Conservation (phyloP, 2,888 invertebrate species). For the Chesias legatella region DNA sequence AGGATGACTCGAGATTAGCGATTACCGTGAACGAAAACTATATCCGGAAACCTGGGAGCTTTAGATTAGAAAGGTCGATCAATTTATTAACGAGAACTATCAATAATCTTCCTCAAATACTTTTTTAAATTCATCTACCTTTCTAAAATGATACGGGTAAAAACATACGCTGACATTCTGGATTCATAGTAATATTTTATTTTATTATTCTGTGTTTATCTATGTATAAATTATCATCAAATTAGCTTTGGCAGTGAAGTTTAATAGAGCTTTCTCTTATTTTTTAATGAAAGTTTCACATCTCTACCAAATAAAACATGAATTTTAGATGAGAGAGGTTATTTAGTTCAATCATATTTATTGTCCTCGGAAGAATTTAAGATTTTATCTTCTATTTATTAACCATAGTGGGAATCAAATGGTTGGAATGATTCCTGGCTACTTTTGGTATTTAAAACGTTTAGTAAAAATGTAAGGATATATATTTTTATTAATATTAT, state of each 20-base stretch:
- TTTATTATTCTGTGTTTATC: slow-evolving; percentile 2
- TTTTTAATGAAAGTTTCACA: no score
- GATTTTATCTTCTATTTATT: background rate
- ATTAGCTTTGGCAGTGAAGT: background rate
- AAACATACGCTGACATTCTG: slow-evolving; percentile 8
- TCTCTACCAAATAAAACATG: no score
- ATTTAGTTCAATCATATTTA: no score
- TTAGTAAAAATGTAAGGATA: background rate
- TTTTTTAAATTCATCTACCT: slow-evolving; percentile 17
- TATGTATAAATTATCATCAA: background rate
- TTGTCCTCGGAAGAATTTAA: no score
- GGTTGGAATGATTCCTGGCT: slow-evolving; percentile 52
- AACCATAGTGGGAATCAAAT: slow-evolving; percentile 36
- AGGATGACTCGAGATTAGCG: no score
- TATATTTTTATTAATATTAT: background rate
- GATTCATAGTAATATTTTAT: slow-evolving; percentile 6
- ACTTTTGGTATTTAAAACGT: slow-evolving; percentile 1
- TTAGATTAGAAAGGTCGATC: slow-evolving; percentile 19
- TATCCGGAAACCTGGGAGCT: background rate
- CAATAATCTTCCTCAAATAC: slow-evolving; percentile 1
- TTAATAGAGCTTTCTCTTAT: background rate
- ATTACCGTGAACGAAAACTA: slow-evolving; percentile 7
- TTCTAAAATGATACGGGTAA: slow-evolving; percentile 15
- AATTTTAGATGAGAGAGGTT: no score
- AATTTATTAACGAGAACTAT: slow-evolving; percentile 15